phyloP scores from a whole-genome alignment of 2,797 vertebrate species.

The Tenualosa thibaudeaui region DNA sequence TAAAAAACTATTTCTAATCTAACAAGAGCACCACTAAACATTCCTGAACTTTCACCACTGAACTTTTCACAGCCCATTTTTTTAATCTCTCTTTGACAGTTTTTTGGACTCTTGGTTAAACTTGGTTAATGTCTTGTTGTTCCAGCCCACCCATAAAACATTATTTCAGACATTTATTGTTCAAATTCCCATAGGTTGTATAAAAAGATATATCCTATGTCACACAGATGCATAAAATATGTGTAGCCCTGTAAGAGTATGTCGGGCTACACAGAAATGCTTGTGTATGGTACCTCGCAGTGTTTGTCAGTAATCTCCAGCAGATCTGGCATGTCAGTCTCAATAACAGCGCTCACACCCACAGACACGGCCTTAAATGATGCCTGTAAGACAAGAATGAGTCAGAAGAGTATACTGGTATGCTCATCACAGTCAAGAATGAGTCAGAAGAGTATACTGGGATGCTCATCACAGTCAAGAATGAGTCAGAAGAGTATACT shows the following conservation, averaged over 20 bases:
- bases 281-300: background rate
- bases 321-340: background rate
- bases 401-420: no score
- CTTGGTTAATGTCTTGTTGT: background rate
- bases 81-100: background rate
- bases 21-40: background rate
- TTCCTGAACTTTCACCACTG: background rate
- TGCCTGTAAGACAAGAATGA: background rate
- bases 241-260: background rate
- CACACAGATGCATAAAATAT: background rate
- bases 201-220: background rate
- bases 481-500: background rate
- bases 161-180: conserved; percentile 14
- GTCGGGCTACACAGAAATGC: background rate
- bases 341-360: background rate
- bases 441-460: no score
- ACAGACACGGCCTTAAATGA: background rate
- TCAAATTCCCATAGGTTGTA: background rate
- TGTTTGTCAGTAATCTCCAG: background rate
- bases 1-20: background rate
- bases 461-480: no score
- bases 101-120: background rate
- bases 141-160: conserved; percentile 8
- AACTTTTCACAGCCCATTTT: background rate
- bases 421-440: no score